Evolutionary conservation across 2,888 invertebrate genomes (phyloP), one percentile per base, ranked within the genome.

Genomic region (Hydrotaea cyrtoneurina): DNA sequence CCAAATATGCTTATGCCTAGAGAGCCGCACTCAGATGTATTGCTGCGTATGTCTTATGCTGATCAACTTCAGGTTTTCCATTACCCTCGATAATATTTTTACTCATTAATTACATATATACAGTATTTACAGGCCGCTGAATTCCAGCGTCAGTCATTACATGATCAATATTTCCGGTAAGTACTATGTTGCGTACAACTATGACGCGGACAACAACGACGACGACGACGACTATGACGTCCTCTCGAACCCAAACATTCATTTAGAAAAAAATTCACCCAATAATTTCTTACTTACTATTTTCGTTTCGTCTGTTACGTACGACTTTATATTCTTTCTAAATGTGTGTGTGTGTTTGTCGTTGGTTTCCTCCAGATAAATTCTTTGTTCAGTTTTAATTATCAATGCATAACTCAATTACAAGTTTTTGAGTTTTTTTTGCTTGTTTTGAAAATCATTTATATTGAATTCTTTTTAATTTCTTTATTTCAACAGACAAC

Each of bases 41-140:
- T 93, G 88, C 89, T 93, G 89, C 90, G 93, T 75, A 93, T 93
- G 93, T 92, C 92, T 74, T 93, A 93, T 89, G 92, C 92, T 88
- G 93, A 93, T 91, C 93, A 93, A 88, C 89, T 93, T 89, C 93
- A 93, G 92, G 92, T 92, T 91, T 90, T 87, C 91, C 91, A 88
- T 89, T 89, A 88, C 88, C 87, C 83, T 78, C 84, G 80, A 50
- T 89, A 89, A 87, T 87, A 87, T 88, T 87, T 89, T 89, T 87
- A 89, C 89, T 91, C 88, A 91, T 92, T 92, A 91, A 92, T 92
- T 91, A 91, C 91, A 91, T 90, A 90, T 88, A 89, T 90, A 91
- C 90, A 92, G 92, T 92, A 92, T 91, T 93, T 92, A 89, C 92
- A 92, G 93, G 92, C 92, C 84, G 93, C 93, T 87, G 93, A 93